phyloP scores from a whole-genome alignment of 2,888 invertebrate species.

The Pseudococcus longispinus region DNA sequence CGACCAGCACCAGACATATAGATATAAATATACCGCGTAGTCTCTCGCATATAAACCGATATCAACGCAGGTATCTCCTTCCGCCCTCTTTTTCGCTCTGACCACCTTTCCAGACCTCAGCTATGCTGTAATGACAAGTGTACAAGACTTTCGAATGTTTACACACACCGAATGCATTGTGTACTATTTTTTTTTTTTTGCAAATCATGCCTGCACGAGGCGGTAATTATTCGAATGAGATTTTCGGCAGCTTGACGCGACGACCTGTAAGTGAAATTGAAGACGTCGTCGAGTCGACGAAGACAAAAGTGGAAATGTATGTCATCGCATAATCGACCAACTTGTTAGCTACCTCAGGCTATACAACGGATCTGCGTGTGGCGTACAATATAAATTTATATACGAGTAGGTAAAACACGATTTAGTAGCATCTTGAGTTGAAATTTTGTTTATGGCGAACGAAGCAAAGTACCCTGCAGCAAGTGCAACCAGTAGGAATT shows the following conservation, averaged over 20 bases:
- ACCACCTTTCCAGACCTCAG: background rate
- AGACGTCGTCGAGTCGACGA: background rate
- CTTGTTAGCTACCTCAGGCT: background rate
- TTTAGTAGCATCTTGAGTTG: background rate
- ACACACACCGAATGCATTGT: background rate
- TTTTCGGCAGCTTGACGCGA: background rate
- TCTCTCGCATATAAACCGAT: background rate
- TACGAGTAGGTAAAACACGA: background rate
- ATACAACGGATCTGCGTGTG: background rate
- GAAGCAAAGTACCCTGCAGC: background rate
- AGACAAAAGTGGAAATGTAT: slow-evolving; percentile 20
- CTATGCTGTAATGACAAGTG: background rate
- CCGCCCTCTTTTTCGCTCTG: background rate
- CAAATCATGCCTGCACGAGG: background rate
- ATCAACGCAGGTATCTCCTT: background rate
- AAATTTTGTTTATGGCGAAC: background rate
- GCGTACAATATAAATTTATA: background rate
- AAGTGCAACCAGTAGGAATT: background rate
- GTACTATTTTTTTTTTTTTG: background rate
- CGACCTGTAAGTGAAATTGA: slow-evolving; percentile 7
- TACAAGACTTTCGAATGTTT: slow-evolving; percentile 12
- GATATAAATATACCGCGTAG: no score
- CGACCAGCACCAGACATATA: background rate
- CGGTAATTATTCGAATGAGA: background rate
- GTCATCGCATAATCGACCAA: background rate